Percentiles rank a stretch among this genome's conserved stretches.
These are phyloP conservation scores for Drosophila pallidifrons DNA, from an alignment of 1,140 invertebrate species.

Conservation along the genomic window DNA sequence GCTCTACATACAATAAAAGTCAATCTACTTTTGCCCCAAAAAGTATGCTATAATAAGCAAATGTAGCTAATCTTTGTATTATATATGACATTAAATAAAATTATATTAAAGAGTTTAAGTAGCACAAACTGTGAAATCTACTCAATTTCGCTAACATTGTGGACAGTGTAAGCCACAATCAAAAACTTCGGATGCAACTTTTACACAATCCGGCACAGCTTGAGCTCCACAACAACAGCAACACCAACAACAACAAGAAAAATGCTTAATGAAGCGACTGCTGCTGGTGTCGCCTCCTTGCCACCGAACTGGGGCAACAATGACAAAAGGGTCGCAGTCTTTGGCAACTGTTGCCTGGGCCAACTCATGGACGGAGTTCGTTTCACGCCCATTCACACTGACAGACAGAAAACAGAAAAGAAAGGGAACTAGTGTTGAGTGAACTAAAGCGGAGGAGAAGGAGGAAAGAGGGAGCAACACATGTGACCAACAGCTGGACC, in stretches of 20 bases:
- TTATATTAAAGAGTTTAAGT: conserved; percentile 8
- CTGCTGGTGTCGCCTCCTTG: conserved; percentile 4
- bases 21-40: too few relatives aligned
- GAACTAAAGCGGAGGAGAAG: background rate
- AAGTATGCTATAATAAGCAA: background rate
- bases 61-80: background rate
- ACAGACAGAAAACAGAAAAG: conserved; percentile 10
- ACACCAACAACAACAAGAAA: conserved; percentile 45
- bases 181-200: conserved; percentile 59
- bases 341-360: conserved; percentile 71
- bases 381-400: conserved; percentile 67
- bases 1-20: too few relatives aligned
- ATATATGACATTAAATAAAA: background rate
- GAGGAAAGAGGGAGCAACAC: conserved; percentile 36
- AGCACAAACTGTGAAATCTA: conserved; percentile 19
- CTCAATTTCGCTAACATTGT: conserved; percentile 9
- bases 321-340: conserved; percentile 66
- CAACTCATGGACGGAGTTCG: conserved; percentile 49
- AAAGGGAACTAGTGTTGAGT: conserved; percentile 8
- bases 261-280: conserved; percentile 71
- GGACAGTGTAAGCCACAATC: conserved; percentile 37
- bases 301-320: conserved; percentile 5
- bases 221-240: conserved; percentile 48
- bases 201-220: conserved; percentile 64
- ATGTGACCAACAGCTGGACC: conserved; percentile 62